Evolutionary conservation across 2,797 vertebrate genomes (phyloP), one percentile per base, ranked within the genome.

Genomic region (Eutrigla gurnardus): DNA sequence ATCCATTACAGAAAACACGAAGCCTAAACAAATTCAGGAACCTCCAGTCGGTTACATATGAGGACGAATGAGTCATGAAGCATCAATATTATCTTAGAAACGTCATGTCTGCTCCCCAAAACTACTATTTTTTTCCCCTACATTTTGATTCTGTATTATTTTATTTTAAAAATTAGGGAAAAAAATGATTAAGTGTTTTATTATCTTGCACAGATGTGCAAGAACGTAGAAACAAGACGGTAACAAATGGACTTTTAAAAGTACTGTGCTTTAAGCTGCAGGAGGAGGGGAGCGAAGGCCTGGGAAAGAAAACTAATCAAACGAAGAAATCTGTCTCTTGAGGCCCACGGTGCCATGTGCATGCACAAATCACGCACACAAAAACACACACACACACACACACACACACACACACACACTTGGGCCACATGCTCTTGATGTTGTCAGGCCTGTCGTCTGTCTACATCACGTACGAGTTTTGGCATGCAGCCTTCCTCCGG

Each of bases 241-340:
- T 32, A 71, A 80, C 42, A 80, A 77, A 74, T 60, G 65, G 50
- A 55, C 65, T 55, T 77, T 4, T 52, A 46, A 75, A 73, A 72
- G 49, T 47, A 69, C 63, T 76, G 67, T 67, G 25, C 52, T 55
- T 47, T 53, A 43, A 76, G 73, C 75, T 74, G 72, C 76, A 50
- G 80, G 73, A 83, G 50, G 75, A 88, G 68, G 59, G 58, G 54
- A 78, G 75, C 55, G 39, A 7, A 64, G 18, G 77, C 54, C 79
- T 84, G 81, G 86, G 67, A 90, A 88, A 89, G 85, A 70, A 88
- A 91, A 84, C 75, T 88, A 91, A 92, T 92, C 90, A 89, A 79
- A 82, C 1, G 17, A 59, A 70, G 82, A 91, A 87, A 89, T 92
- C 88, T 84, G 80, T 91, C 83, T 89, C 84, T 65, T 70, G 85